Conservation (phyloP, 1,140 invertebrate species). For the Wiebesia pumilae region DNA sequence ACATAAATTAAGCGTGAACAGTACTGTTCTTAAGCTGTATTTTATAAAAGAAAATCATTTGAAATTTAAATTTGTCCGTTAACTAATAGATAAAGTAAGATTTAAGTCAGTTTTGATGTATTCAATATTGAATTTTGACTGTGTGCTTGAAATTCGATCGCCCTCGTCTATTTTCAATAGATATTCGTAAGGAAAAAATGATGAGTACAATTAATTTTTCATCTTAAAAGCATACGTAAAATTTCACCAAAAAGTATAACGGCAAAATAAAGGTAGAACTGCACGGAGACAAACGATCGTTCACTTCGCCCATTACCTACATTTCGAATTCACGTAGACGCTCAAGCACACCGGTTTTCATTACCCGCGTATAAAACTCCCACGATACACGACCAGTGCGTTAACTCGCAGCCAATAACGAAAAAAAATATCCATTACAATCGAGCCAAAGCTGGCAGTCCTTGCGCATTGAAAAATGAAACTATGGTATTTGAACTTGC, state of each 20-base stretch:
- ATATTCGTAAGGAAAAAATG: not conserved
- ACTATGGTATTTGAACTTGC: too few relatives aligned
- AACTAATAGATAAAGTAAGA: too few relatives aligned
- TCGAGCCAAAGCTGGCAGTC: not conserved
- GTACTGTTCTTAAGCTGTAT: too few relatives aligned
- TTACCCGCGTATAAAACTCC: not conserved
- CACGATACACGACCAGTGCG: not conserved
- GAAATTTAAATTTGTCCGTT: too few relatives aligned
- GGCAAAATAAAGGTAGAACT: not conserved
- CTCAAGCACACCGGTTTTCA: not conserved
- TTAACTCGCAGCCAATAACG: not conserved
- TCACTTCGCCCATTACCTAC: not conserved
- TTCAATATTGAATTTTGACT: too few relatives aligned
- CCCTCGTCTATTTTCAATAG: too few relatives aligned
- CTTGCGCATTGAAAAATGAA: too few relatives aligned
- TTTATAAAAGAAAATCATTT: too few relatives aligned
- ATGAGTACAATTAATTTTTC: not conserved
- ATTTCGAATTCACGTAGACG: not conserved
- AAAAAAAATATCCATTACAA: slow-evolving; percentile 4
- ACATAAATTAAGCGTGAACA: not conserved
- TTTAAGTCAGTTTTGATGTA: too few relatives aligned
- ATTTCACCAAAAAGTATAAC: not conserved
- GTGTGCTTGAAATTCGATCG: too few relatives aligned
- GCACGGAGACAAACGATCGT: not conserved
- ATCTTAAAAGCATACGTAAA: slow-evolving; percentile 6